These are phyloP conservation scores for Euleptes europaea DNA, from an alignment of 2,113 vertebrate species.

Conservation along the genomic window DNA sequence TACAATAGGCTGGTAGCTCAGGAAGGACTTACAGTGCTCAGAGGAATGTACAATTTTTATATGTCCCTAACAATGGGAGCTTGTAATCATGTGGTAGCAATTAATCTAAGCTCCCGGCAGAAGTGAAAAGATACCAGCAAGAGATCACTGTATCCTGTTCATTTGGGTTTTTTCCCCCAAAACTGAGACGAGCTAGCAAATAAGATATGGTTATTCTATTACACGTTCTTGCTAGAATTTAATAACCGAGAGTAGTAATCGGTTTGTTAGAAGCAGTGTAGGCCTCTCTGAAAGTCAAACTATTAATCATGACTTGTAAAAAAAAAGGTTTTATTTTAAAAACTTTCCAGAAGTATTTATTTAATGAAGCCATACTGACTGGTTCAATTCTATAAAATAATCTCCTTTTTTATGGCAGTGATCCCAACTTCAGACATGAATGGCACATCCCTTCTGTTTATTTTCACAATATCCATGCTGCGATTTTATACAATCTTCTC, in stretches of 20 bases:
- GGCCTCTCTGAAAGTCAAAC: not conserved
- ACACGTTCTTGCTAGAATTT: not conserved
- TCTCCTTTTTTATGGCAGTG: not conserved
- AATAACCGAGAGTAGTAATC: slow-evolving; percentile 5
- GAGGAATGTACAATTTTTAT: slow-evolving; percentile 67
- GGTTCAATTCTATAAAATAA: not conserved
- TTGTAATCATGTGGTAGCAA: slow-evolving; percentile 70
- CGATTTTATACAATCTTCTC: slow-evolving; percentile 16
- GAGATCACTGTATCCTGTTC: slow-evolving; percentile 29
- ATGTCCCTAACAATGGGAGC: slow-evolving; percentile 60
- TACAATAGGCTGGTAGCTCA: slow-evolving; percentile 50
- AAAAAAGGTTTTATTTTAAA: not conserved
- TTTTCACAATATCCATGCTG: not conserved
- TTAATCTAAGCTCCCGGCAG: slow-evolving; percentile 58
- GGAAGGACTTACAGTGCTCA: slow-evolving; percentile 51
- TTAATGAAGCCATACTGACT: slow-evolving; percentile 14
- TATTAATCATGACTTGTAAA: slow-evolving; percentile 20
- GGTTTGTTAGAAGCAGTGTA: not conserved
- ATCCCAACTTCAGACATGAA: not conserved
- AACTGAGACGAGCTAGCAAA: not conserved
- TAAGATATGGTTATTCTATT: not conserved
- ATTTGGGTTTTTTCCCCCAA: not conserved
- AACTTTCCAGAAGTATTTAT: not conserved
- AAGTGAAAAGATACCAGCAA: slow-evolving; percentile 39
- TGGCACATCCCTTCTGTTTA: not conserved